A percentile compares a stretch with the other conserved stretches of the same genome.
phyloP scores from a whole-genome alignment of 1,140 invertebrate genomes.

The Thrips palmi region DNA sequence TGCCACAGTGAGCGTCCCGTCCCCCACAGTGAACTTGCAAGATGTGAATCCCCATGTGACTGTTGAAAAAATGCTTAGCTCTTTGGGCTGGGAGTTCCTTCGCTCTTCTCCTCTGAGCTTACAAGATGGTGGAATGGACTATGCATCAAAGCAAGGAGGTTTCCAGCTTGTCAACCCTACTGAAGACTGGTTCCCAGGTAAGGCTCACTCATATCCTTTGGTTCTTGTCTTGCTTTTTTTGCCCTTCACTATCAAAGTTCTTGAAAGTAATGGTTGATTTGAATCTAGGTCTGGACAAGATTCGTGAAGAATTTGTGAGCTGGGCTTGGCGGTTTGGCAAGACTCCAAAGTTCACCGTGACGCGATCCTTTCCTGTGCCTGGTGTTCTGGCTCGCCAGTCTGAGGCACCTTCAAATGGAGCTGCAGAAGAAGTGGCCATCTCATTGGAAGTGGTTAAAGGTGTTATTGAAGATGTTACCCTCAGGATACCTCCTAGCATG shows the following conservation, averaged over 20 bases:
- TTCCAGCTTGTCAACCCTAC: constrained; percentile 74
- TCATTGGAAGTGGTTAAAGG: constrained; percentile 16
- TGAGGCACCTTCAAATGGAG: constrained; percentile 1
- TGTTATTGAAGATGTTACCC: constrained; percentile 15
- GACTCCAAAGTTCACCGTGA: constrained; percentile 64
- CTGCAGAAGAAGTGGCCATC: constrained; percentile 12
- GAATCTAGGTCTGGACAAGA: constrained; percentile 38
- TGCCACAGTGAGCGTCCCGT: constrained; percentile 61
- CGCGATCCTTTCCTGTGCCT: constrained; percentile 15
- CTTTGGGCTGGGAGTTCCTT: constrained; percentile 67
- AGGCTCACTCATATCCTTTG: constrained; percentile 11
- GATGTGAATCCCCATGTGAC: constrained; percentile 50
- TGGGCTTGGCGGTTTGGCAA: constrained; percentile 85
- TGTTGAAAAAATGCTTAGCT: constrained; percentile 44
- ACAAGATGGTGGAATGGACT: constrained; percentile 44
- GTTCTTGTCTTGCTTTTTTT: neutral
- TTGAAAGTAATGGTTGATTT: constrained; percentile 11
- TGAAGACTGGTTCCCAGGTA: constrained; percentile 72
- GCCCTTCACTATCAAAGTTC: constrained; percentile 1
- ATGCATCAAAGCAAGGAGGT: constrained; percentile 48
- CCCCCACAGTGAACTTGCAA: constrained; percentile 45
- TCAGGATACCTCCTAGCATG: constrained; percentile 15
- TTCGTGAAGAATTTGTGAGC: constrained; percentile 42
- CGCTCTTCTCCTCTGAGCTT: constrained; percentile 41
- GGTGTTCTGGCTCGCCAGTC: neutral